Base-by-base conservation (phyloP, 2,888 invertebrate species). In the Eledona agricola region DNA sequence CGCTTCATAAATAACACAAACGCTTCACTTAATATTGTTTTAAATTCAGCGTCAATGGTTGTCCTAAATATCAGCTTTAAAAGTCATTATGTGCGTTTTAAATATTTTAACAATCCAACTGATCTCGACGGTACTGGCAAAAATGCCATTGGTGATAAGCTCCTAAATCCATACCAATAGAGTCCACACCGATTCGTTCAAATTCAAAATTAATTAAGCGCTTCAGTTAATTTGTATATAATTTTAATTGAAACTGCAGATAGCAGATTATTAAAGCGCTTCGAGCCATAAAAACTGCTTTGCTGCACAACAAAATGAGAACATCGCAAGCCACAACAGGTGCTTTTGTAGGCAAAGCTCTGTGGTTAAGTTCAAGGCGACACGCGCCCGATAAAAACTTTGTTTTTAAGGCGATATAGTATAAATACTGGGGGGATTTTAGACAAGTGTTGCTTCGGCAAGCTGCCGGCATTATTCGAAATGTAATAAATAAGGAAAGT, bases 271-370 rank as follows among this genome's bases (percentile, higher is more conserved):
- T 13, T n/a, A 22, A 25, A 31, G 4, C 13, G 29, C 49, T 31
- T 9, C 12, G 5, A 29, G 37, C 40, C 7, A 19, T 17, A 50
- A 50, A 50, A 50, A 50, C 40, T 50, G 40, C 32, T 50, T 25
- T 35, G 35, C 15, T 47, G 47, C 51, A 50, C 40, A 58, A 51
- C 51, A 38, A 47, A 55, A 47, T 37, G 53, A 22, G 50, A 53
- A 51, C 31, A 53, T 51, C 40, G 55, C 40, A 28, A 46, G 32
- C 50, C 50, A 53, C 55, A 54, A 58, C 58, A 58, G 58, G 58
- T 58, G 58, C 58, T 56, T 54, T 47, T 54, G 54, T 51, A 46
- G 34, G 51, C 45, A 51, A 53, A 56, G 58, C 56, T 58, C 49
- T 56, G 45, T 46, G 56, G 53, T 54, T 46, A 53, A 53, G 53